phyloP scores from a whole-genome alignment of 2,113 vertebrate genomes.

The Saguinus imperator region DNA sequence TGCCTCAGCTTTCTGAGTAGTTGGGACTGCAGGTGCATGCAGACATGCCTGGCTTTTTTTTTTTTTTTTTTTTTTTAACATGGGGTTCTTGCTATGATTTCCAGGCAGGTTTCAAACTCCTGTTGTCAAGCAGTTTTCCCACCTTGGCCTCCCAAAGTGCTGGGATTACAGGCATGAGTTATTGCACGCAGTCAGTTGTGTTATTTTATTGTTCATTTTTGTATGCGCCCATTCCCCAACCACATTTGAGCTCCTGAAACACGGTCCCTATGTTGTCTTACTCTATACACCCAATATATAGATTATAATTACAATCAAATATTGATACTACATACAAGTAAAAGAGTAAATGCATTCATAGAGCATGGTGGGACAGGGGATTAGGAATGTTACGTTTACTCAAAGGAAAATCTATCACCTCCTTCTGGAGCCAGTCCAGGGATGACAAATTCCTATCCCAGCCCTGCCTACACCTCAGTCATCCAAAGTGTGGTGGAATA shows the following conservation, averaged over 20 bases:
- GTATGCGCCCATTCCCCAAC: not conserved
- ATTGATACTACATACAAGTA: not conserved
- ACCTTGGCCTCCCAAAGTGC: too few species aligned
- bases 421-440: not conserved
- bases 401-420: slow-evolving; percentile 3
- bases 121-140: too few species aligned
- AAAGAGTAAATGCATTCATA: slow-evolving; percentile 12
- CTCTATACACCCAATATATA: not conserved
- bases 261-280: not conserved
- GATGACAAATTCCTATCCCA: not conserved
- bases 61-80: too few species aligned
- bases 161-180: too few species aligned
- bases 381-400: not conserved
- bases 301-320: not conserved
- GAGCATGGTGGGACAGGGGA: not conserved
- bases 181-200: too few species aligned
- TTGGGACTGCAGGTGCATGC: too few species aligned
- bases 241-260: not conserved
- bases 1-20: too few species aligned
- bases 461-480: not conserved
- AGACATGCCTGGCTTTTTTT: too few species aligned
- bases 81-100: too few species aligned
- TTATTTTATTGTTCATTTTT: not conserved
- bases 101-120: too few species aligned
- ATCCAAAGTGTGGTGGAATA: not conserved